phyloP scores from a whole-genome alignment of 1,140 invertebrate species.

The Rhagoletis pomonella region DNA sequence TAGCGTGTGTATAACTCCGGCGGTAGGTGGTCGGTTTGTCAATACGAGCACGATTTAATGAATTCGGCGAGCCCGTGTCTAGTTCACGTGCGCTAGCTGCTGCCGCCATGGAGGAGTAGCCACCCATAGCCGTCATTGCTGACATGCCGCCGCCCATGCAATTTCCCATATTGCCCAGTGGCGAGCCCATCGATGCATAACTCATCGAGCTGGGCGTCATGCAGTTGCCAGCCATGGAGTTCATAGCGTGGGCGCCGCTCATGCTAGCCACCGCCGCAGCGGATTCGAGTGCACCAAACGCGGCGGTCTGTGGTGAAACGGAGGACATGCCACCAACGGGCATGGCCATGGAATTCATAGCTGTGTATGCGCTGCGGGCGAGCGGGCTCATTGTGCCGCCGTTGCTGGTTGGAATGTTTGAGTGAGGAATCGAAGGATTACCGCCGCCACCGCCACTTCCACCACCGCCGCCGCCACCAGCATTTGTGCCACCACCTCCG shows the following conservation, averaged over 20 bases:
- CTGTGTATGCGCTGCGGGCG: slow-evolving; percentile 81
- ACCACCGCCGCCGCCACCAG: slow-evolving; percentile 60
- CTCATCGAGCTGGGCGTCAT: slow-evolving; percentile 81
- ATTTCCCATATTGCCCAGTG: slow-evolving; percentile 84
- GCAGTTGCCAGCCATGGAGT: slow-evolving; percentile 79
- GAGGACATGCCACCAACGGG: slow-evolving; percentile 81
- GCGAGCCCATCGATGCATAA: slow-evolving; percentile 81
- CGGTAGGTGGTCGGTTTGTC: slow-evolving; percentile 89
- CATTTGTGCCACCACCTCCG: slow-evolving; percentile 62
- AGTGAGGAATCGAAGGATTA: slow-evolving; percentile 65
- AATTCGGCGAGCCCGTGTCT: slow-evolving; percentile 82
- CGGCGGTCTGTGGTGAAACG: slow-evolving; percentile 79
- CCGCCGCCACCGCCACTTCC: slow-evolving; percentile 61
- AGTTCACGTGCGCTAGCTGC: slow-evolving; percentile 76
- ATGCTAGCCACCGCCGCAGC: slow-evolving; percentile 78
- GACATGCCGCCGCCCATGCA: slow-evolving; percentile 78
- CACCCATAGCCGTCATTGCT: slow-evolving; percentile 74
- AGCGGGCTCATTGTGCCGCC: slow-evolving; percentile 78
- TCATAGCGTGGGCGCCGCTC: slow-evolving; percentile 76
- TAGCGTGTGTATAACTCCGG: slow-evolving; percentile 96
- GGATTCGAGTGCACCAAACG: slow-evolving; percentile 78
- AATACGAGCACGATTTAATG: slow-evolving; percentile 83
- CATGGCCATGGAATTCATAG: slow-evolving; percentile 87
- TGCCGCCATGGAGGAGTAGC: slow-evolving; percentile 71
- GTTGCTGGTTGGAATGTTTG: slow-evolving; percentile 53